Conservation (phyloP, 2,888 invertebrate genomes). For the Macrophya alboannulata region DNA sequence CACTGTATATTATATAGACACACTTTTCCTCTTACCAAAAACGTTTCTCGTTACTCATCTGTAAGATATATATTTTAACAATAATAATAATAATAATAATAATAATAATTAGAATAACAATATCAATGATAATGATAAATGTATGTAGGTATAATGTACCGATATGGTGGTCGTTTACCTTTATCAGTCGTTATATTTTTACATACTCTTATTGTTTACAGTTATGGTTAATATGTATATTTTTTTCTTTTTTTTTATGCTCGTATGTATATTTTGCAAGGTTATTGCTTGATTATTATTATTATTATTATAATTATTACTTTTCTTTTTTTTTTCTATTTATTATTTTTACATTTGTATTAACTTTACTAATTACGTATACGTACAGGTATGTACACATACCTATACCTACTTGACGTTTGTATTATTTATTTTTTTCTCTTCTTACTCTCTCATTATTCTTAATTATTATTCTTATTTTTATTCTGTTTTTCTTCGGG, state of each 20-base stretch:
- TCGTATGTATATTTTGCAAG: not conserved
- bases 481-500: not conserved
- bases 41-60: no score
- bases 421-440: no score
- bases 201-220: not conserved
- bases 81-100: not conserved
- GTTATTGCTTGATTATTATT: not conserved
- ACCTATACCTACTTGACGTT: no score
- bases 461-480: not conserved
- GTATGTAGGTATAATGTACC: not conserved
- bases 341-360: not conserved
- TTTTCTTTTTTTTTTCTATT: no score
- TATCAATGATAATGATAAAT: not conserved
- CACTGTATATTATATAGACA: no score
- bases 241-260: not conserved
- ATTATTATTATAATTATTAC: not conserved
- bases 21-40: no score
- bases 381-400: no score
- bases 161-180: conserved; percentile 10
- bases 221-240: not conserved
- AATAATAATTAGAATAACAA: not conserved
- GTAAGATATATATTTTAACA: no score
- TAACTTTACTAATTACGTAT: not conserved
- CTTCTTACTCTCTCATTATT: not conserved
- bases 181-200: not conserved